Evolutionary conservation across 2,888 invertebrate species (phyloP), one percentile per base, ranked within the genome.

Genomic region (Callimorpha dominula): DNA sequence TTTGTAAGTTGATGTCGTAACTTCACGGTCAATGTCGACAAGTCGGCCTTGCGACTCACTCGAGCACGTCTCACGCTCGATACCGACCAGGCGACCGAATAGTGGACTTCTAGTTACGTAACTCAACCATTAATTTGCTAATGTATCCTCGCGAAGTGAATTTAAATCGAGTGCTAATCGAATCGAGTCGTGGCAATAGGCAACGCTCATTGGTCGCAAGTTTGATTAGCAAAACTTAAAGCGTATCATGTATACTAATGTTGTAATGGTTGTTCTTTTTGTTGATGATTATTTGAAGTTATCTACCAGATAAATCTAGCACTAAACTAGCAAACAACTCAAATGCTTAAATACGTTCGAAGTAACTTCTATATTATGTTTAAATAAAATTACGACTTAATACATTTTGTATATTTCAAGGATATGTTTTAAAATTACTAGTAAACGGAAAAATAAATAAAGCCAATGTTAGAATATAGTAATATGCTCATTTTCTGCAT

Each of bases 11-110:
- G 86, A 87, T 91, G 91, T 90, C 87, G 91, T 91, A 89, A 90
- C 90, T 91, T 92, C 93, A 95, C 93, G 95, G 95, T 93, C 95
- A 95, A 95, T 95, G 95, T 93, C 95, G 94, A 92, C 88, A 84
- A 86, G 90, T 82, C 90, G 95, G 86, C 95, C 95, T 95, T 95
- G 95, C 82, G 82, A 87, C 87, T 88, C 91, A 87, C 85, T 90
- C 90, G 87, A 92, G 88, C 94, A 92, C 90, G 92, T 90, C 93
- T 90, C 86, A 82, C 87, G 84, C 81, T 82, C 83, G 85, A 87
- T 89, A 88, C 88, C 84, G 84, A 75, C n/a, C n/a, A n/a, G n/a
- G n/a, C n/a, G n/a, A n/a, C 91, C 90, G 86, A 94, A 92, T 89
- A 90, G 85, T 91, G 87, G 88, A 82, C 88, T 85, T 83, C 85